phyloP scores from a whole-genome alignment of 92 coral and sea anemone species.

The Montipora capitata region DNA sequence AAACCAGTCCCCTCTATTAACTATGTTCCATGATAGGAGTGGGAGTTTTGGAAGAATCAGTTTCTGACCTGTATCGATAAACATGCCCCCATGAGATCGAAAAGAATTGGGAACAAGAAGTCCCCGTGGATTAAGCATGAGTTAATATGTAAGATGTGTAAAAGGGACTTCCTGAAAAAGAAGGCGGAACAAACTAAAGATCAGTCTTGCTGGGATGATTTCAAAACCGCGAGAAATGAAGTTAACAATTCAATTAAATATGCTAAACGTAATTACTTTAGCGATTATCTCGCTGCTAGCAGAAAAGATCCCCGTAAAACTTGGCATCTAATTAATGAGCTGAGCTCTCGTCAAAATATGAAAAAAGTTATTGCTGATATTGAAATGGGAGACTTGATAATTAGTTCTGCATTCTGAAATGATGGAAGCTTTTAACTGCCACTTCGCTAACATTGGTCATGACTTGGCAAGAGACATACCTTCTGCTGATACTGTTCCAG shows the following conservation, averaged over 20 bases:
- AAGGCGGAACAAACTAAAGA: constrained; percentile 5
- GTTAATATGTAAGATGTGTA: not conserved
- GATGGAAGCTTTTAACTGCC: not conserved
- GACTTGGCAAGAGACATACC: too few species aligned
- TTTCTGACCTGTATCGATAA: too few species aligned
- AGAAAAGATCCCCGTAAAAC: constrained; percentile 42
- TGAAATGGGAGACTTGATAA: not conserved
- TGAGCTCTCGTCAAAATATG: constrained; percentile 46
- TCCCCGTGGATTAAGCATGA: constrained; percentile 49
- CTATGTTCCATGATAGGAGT: too few species aligned
- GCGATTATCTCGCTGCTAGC: too few species aligned
- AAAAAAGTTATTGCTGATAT: constrained; percentile 1
- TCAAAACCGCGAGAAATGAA: too few species aligned
- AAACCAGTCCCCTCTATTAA: too few species aligned
- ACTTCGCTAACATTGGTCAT: too few species aligned
- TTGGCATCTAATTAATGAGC: constrained; percentile 1
- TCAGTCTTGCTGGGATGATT: too few species aligned
- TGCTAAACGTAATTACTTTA: too few species aligned
- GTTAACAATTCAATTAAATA: too few species aligned
- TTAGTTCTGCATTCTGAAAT: constrained; percentile 33
- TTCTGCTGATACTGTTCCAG: too few species aligned
- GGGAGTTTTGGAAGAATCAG: too few species aligned
- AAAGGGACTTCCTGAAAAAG: constrained; percentile 18
- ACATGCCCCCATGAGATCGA: not conserved
- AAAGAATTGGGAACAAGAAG: constrained; percentile 19